A percentile compares a stretch with the other conserved stretches of the same genome.
These are phyloP conservation scores for Nycteola revayana DNA, from an alignment of 2,888 invertebrate species.

Conservation along the genomic window DNA sequence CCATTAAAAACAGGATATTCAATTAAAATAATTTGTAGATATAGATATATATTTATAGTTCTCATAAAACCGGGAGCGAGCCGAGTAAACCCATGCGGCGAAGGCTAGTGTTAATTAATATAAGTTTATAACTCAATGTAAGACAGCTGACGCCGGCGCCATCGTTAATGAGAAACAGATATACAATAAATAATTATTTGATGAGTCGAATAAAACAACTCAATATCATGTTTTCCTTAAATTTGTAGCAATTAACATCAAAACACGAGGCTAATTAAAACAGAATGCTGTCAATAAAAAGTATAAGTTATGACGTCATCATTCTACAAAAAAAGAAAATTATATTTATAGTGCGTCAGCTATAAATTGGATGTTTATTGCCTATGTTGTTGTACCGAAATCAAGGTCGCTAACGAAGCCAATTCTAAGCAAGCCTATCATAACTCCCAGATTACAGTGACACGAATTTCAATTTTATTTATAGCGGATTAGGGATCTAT, in stretches of 20 bases:
- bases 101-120: no score
- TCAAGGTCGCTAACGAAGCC: constrained; percentile 32
- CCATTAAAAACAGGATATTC: no score
- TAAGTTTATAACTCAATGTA: no score
- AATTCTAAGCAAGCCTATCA: constrained; percentile 13
- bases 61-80: no score
- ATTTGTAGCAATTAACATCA: constrained; percentile 11
- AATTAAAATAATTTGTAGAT: no score
- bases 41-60: no score
- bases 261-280: constrained; percentile 22
- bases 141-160: no score
- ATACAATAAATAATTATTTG: neutral
- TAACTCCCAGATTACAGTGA: no score
- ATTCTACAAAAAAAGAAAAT: constrained; percentile 5
- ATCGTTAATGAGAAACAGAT: neutral
- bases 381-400: constrained; percentile 16
- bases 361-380: constrained; percentile 32
- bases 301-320: constrained; percentile 15
- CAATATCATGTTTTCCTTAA: neutral
- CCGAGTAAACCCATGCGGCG: no score
- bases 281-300: constrained; percentile 17
- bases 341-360: constrained; percentile 19
- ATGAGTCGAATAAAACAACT: neutral
- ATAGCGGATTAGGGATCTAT: constrained; percentile 1
- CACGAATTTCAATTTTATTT: no score